Evolutionary conservation across 92 coral and sea anemone genomes (phyloP).

Genomic region (Heteractis magnifica): DNA sequence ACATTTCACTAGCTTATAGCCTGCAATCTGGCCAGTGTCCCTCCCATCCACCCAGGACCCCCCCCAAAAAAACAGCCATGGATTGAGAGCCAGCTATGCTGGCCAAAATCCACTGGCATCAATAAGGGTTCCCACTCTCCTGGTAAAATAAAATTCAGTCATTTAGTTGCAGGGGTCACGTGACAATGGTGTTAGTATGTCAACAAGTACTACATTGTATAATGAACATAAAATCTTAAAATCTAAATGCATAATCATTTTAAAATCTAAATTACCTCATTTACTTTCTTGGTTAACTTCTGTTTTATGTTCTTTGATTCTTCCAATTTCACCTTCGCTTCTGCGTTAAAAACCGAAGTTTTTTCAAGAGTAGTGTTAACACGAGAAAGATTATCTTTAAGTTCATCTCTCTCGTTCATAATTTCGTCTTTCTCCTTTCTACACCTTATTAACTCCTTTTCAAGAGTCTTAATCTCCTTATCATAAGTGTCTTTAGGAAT

Average conservation of each 20-base stretch:
- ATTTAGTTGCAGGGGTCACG: no score
- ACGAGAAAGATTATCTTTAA: conserved; percentile 64
- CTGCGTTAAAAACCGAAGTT: conserved; percentile 49
- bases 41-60: no score
- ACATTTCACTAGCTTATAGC: no score
- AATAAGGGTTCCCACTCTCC: no score
- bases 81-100: no score
- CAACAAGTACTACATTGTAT: neutral
- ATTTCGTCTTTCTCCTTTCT: conserved; percentile 65
- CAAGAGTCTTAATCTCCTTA: conserved; percentile 74
- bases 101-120: no score
- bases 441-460: conserved; percentile 57
- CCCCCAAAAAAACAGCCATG: no score
- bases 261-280: conserved; percentile 57
- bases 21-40: no score
- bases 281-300: conserved; percentile 71
- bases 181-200: no score
- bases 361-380: conserved; percentile 62
- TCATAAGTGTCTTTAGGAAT: conserved; percentile 86
- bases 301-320: conserved; percentile 71
- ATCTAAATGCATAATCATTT: neutral
- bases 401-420: conserved; percentile 55
- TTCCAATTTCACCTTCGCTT: conserved; percentile 60
- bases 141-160: no score
- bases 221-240: neutral